These are phyloP conservation scores for Salvelinus sp. DNA, from an alignment of 2,113 vertebrate species.

Conservation along the genomic window DNA sequence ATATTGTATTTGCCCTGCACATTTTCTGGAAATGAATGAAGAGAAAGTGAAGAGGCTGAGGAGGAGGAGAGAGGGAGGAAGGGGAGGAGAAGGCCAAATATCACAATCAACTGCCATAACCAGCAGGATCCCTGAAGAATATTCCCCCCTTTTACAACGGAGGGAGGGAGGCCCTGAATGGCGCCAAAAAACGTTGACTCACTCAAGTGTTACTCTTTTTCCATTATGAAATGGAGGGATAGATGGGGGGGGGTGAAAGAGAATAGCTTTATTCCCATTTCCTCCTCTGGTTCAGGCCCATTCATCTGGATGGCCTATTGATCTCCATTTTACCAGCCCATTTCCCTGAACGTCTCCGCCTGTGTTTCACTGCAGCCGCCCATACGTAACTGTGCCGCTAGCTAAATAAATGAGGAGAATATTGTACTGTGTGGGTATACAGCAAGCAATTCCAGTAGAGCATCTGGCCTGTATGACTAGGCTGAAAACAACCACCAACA, in stretches of 20 bases:
- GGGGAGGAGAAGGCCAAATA: background rate
- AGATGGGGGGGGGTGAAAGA: conserved; percentile 27
- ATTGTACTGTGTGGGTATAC: background rate
- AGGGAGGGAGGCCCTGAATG: conserved; percentile 31
- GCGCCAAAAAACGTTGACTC: conserved; percentile 39
- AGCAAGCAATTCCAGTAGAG: background rate
- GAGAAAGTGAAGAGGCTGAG: background rate
- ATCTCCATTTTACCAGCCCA: conserved; percentile 17
- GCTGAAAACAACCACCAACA: background rate
- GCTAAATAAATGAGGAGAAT: background rate
- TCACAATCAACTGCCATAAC: background rate
- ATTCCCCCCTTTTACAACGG: conserved; percentile 29
- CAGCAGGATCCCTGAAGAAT: conserved; percentile 32
- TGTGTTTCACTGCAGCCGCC: background rate
- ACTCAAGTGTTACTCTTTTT: conserved; percentile 58
- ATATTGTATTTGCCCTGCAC: background rate
- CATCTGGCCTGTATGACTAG: background rate
- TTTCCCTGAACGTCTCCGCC: background rate
- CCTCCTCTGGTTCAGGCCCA: background rate
- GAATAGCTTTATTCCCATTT: conserved; percentile 33
- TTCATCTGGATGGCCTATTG: conserved; percentile 16
- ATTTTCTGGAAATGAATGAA: background rate
- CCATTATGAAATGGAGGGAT: conserved; percentile 45
- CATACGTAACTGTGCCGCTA: background rate
- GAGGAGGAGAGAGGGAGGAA: background rate